Base-by-base conservation (phyloP, 92 coral and sea anemone species). In the Paragorgia papillata region DNA sequence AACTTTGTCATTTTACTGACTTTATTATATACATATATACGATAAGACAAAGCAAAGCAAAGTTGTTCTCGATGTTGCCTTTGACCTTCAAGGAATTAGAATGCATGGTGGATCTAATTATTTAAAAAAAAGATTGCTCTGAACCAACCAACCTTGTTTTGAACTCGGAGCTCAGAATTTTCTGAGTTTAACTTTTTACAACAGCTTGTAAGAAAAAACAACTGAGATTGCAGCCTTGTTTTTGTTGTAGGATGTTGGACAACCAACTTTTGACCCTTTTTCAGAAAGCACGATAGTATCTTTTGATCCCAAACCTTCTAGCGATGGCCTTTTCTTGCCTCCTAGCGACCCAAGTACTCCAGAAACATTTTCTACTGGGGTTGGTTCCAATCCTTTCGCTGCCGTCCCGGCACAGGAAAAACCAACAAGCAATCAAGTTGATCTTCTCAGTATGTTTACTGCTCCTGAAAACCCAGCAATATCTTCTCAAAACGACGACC, bases 321-420 rank as follows among this genome's bases (percentile, higher is more conserved):
- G 69, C 26, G 76, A 82, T 46, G 62, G 75, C 46, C 75, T 75
- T 24, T 46, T 83, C 24, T 79, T 89, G 13, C 84, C 76, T 26
- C 84, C 77, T 26, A 54, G 34, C 53, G 61, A 78, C 21, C 59
- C 69, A 15, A 34, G 67, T 14, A 25, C 79, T 55, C 57, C 33
- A 0, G 62, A 56, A 27, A 28, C 71, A 13, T 37, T 63, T 15
- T 32, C 44, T 35, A 33, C 75, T 13, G 59, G 59, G 61, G 58
- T 33, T 53, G 57, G 74, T 15, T 76, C 74, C 75, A 82, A 79
- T 56, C 88, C 88, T 26, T 71, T 84, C 51, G 84, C 66, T 51
- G 39, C 62, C 84, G 21, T 21, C 18, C 55, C 76, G 3, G 49
- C 68, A 33, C 73, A 73, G 33, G 66, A 57, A 21, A 18, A 5